These are phyloP conservation scores for Parnassius smintheus DNA, from an alignment of 2,888 invertebrate species.

Conservation along the genomic window DNA sequence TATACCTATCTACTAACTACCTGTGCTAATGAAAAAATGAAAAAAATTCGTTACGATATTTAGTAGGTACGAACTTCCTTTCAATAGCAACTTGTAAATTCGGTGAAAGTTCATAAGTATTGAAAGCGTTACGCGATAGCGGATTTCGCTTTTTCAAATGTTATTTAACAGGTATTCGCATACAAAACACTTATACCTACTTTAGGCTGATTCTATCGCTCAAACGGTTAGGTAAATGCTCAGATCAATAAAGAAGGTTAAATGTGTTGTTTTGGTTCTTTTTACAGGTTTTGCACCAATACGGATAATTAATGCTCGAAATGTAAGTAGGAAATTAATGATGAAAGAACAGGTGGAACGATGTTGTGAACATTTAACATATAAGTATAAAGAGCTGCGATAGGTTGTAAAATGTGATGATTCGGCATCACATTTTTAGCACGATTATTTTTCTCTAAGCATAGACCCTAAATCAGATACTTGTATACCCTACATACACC, in stretches of 20 bases:
- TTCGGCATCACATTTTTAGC: no score
- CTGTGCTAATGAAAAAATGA: no score
- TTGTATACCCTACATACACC: no score
- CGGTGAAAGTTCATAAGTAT: conserved; percentile 71
- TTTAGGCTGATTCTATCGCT: conserved; percentile 20
- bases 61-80: conserved; percentile 27
- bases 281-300: conserved; percentile 17
- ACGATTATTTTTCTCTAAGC: no score
- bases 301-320: conserved; percentile 18
- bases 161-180: conserved; percentile 75
- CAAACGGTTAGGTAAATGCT: no score
- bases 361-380: not conserved
- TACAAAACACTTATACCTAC: conserved; percentile 32
- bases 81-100: conserved; percentile 51
- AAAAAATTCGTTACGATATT: no score
- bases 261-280: conserved; percentile 16
- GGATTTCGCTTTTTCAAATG: conserved; percentile 76
- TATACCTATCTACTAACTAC: no score
- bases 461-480: no score
- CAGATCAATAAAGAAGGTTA: conserved; percentile 20
- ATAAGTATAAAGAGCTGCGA: no score
- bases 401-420: no score
- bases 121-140: conserved; percentile 63
- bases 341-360: not conserved
- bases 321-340: not conserved